Percentiles rank a stretch among this genome's conserved stretches.
phyloP scores from a whole-genome alignment of 2,888 invertebrate genomes.

The Caenorhabditis sp. region DNA sequence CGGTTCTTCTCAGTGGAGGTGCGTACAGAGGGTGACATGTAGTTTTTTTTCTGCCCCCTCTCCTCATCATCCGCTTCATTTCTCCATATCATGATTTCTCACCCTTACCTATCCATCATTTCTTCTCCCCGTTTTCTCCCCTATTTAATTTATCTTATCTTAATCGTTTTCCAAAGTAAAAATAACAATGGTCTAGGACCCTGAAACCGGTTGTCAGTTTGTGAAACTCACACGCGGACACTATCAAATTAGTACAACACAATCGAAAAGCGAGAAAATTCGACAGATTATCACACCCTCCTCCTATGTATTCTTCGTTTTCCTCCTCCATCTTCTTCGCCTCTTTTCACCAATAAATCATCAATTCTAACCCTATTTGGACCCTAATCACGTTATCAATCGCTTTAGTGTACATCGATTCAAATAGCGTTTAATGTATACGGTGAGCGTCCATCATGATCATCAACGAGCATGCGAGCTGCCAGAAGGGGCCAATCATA shows the following conservation, averaged over 20 bases:
- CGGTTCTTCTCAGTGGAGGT: slow-evolving; percentile 7
- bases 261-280: slow-evolving; percentile 56
- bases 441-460: slow-evolving; percentile 27
- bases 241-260: slow-evolving; percentile 63
- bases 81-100: slow-evolving; percentile 35
- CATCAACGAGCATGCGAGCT: slow-evolving; percentile 15
- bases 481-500: slow-evolving; percentile 24
- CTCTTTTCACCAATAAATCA: slow-evolving; percentile 35
- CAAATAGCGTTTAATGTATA: slow-evolving; percentile 16
- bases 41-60: background rate
- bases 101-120: slow-evolving; percentile 62
- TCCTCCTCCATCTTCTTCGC: background rate
- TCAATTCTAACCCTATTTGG: slow-evolving; percentile 52
- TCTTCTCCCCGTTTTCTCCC: slow-evolving; percentile 33
- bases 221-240: slow-evolving; percentile 42
- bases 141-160: slow-evolving; percentile 57
- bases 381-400: slow-evolving; percentile 62
- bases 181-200: slow-evolving; percentile 60
- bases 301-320: background rate
- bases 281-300: slow-evolving; percentile 59
- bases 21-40: slow-evolving; percentile 18
- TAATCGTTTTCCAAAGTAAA: slow-evolving; percentile 57
- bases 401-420: slow-evolving; percentile 8
- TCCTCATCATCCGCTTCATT: slow-evolving; percentile 31
- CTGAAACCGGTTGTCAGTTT: slow-evolving; percentile 45